Conservation (phyloP, 2,888 invertebrate genomes). For the Zootermopsis nevadensis region DNA sequence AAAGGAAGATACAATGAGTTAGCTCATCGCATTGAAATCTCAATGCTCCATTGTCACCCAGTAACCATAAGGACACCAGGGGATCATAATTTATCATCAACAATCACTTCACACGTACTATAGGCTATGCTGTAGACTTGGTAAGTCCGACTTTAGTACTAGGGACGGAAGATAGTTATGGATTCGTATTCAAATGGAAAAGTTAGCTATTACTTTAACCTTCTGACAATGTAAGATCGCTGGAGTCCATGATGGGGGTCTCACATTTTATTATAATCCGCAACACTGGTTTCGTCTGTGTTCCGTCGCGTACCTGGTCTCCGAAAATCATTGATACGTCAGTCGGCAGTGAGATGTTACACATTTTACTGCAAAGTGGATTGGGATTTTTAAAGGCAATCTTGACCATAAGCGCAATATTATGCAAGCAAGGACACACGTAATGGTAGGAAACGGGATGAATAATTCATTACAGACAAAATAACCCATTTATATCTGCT, state of each 20-base stretch:
- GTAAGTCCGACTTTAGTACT: background rate
- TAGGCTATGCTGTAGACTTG: background rate
- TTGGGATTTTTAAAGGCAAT: background rate
- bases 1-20: background rate
- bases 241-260: background rate
- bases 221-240: background rate
- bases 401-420: background rate
- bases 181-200: background rate
- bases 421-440: background rate
- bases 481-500: no score
- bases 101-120: background rate
- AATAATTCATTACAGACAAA: background rate
- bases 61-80: background rate
- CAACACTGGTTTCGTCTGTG: background rate
- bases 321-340: background rate
- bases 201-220: background rate
- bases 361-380: background rate
- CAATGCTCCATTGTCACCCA: background rate
- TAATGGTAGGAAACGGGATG: background rate
- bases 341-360: background rate
- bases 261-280: background rate
- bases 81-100: constrained; percentile 6
- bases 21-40: constrained; percentile 5
- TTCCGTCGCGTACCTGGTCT: background rate
- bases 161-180: background rate